These are phyloP conservation scores for Clarias macrocephalus DNA, from an alignment of 2,113 vertebrate species.

Conservation along the genomic window DNA sequence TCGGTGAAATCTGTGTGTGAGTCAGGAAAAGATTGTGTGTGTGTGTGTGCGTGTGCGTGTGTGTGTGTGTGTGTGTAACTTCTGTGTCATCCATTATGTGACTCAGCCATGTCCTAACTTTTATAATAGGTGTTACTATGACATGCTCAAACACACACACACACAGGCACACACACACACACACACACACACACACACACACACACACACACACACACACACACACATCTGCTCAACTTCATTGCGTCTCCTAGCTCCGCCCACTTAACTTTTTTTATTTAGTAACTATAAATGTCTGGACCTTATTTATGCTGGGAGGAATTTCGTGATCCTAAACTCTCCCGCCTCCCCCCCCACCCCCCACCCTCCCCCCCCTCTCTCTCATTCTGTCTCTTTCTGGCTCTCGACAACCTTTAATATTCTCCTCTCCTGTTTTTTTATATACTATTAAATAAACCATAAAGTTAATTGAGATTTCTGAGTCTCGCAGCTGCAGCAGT, in stretches of 20 bases:
- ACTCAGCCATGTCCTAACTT: constrained; percentile 26
- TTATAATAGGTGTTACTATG: constrained; percentile 13
- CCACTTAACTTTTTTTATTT: not conserved
- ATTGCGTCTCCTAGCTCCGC: not conserved
- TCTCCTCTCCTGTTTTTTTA: not conserved
- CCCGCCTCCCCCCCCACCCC: not conserved
- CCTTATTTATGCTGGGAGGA: not conserved
- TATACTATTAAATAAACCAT: not conserved
- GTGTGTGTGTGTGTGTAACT: not conserved
- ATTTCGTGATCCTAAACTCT: not conserved
- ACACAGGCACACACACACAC: no score
- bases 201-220: constrained; percentile 10
- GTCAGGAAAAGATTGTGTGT: constrained; percentile 1
- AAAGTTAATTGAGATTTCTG: not conserved
- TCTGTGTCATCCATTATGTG: constrained; percentile 13
- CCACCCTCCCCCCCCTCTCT: not conserved
- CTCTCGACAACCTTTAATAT: constrained; percentile 53
- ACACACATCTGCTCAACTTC: not conserved
- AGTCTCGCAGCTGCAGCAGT: not conserved
- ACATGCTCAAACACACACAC: not conserved
- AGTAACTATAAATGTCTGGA: not conserved
- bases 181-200: constrained; percentile 23
- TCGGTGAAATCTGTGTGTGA: constrained; percentile 25
- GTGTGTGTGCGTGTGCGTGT: not conserved
- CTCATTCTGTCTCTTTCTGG: constrained; percentile 50